phyloP scores from a whole-genome alignment of 2,797 vertebrate species.

The Neoniphon sammara region DNA sequence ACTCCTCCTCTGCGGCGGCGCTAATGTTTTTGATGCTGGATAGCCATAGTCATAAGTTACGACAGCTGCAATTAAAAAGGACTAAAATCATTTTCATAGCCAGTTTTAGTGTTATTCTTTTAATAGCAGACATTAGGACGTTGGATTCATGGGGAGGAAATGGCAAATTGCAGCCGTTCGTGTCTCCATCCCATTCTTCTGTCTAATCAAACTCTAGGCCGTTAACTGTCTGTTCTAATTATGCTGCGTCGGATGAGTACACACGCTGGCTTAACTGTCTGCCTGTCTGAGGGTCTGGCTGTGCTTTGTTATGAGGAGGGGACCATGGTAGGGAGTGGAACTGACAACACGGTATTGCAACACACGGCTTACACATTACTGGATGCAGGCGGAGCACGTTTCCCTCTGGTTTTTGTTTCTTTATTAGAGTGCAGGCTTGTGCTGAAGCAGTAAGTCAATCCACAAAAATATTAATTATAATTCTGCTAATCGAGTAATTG shows the following conservation, averaged over 20 bases:
- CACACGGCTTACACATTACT: neutral
- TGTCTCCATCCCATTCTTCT: constrained; percentile 43
- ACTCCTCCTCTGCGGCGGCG: constrained; percentile 2
- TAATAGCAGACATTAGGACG: constrained; percentile 57
- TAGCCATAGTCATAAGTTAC: constrained; percentile 55
- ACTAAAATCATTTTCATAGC: constrained; percentile 50
- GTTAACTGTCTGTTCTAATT: constrained; percentile 69
- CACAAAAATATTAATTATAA: too few species aligned
- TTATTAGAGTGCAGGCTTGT: neutral
- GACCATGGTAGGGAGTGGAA: neutral
- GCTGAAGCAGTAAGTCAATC: too few species aligned
- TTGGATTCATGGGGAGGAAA: constrained; percentile 52
- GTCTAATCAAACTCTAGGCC: constrained; percentile 63
- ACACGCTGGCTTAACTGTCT: constrained; percentile 39
- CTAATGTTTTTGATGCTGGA: neutral
- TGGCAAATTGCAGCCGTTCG: constrained; percentile 50
- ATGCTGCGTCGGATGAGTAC: constrained; percentile 43
- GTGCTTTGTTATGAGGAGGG: constrained; percentile 11
- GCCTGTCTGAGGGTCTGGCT: constrained; percentile 27
- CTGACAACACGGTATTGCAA: neutral
- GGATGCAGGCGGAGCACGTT: neutral
- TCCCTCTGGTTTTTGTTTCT: neutral
- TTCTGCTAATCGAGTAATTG: too few species aligned
- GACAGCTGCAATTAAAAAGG: constrained; percentile 55
- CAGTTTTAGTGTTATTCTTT: constrained; percentile 61